Evolutionary conservation across 2,888 invertebrate genomes (phyloP), one percentile per base, ranked within the genome.

Genomic region (Drosophila pseudotakahashii): DNA sequence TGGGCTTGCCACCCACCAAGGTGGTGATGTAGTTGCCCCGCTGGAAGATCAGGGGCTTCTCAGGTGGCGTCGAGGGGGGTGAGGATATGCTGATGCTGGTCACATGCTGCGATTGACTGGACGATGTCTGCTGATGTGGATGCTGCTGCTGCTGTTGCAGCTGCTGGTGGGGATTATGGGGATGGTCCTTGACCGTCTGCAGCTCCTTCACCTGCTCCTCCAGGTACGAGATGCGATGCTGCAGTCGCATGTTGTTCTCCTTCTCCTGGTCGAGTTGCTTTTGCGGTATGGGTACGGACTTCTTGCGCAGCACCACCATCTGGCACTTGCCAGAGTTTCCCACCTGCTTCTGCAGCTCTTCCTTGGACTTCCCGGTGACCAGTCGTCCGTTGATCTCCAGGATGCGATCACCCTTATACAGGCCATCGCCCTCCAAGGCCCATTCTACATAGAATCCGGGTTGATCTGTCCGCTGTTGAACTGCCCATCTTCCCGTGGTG

Each of bases 181-280:
- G 26, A 26, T 83, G 88, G 30, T 91, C 91, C 73, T 92, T 92
- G 2, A 81, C 79, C 2, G 76, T 91, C 58, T 95, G 93, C 11
- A 95, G 91, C 79, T 95, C 94, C 0, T 93, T 93, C 76, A 97
- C 97, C 92, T 97, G 97, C 89, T 97, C 97, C 91, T 98, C 97
- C 64, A 98, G 93, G 91, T 97, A 97, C 2, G 97, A 96, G 86
- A 97, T 97, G 78, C 97, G 94, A 91, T 97, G 97, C 13, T 97
- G 97, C 68, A 97, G 93, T 54, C 97, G 93, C 70, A 97, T 94
- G 92, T 97, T 97, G 92, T 97, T 97, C 23, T 95, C 94, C 83
- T 95, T 94, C 19, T 93, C 90, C 70, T 91, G 91, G 37, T 91
- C 85, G 0, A 92, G 73, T 60, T 91, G 91, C 64, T 92, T 92